These are phyloP conservation scores for Drosophila sp. DNA, from an alignment of 1,140 invertebrate species.

Conservation along the genomic window DNA sequence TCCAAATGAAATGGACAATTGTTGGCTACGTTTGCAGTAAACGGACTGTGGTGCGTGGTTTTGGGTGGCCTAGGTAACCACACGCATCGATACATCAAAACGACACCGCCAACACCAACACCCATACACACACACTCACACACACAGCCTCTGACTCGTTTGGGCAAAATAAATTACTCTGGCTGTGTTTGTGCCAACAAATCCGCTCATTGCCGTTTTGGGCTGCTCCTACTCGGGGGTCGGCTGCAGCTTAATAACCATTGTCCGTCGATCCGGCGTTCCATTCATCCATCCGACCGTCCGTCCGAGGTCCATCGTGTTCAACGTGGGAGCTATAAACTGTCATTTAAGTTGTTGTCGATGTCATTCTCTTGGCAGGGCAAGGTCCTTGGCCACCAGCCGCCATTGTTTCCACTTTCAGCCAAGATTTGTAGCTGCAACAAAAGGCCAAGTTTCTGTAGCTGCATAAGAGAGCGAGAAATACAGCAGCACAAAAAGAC, in stretches of 20 bases:
- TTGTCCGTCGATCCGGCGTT: slow-evolving; percentile 47
- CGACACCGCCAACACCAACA: slow-evolving; percentile 53
- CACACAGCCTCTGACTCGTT: slow-evolving; percentile 38
- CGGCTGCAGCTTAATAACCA: slow-evolving; percentile 67
- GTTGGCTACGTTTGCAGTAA: slow-evolving; percentile 21
- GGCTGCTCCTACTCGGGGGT: slow-evolving; percentile 32
- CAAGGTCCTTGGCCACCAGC: slow-evolving; percentile 23
- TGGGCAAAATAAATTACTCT: slow-evolving; percentile 72
- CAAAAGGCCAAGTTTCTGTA: slow-evolving; percentile 59
- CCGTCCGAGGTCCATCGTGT: slow-evolving; percentile 33
- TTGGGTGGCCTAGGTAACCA: slow-evolving; percentile 48
- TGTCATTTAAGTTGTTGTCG: slow-evolving; percentile 81
- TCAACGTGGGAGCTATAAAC: slow-evolving; percentile 78
- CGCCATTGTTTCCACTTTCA: slow-evolving; percentile 45
- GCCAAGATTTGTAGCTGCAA: slow-evolving; percentile 71
- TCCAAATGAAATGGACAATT: slow-evolving; percentile 81
- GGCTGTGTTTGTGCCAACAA: slow-evolving; percentile 73
- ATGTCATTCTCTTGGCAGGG: slow-evolving; percentile 62
- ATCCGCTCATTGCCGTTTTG: slow-evolving; percentile 77
- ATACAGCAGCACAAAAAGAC: background rate
- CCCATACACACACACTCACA: slow-evolving; percentile 16
- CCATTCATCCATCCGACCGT: slow-evolving; percentile 1
- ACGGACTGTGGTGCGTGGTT: background rate
- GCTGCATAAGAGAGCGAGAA: slow-evolving; percentile 23
- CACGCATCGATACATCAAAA: slow-evolving; percentile 78